phyloP scores from a whole-genome alignment of 2,113 vertebrate species.

The Buteo buteo region DNA sequence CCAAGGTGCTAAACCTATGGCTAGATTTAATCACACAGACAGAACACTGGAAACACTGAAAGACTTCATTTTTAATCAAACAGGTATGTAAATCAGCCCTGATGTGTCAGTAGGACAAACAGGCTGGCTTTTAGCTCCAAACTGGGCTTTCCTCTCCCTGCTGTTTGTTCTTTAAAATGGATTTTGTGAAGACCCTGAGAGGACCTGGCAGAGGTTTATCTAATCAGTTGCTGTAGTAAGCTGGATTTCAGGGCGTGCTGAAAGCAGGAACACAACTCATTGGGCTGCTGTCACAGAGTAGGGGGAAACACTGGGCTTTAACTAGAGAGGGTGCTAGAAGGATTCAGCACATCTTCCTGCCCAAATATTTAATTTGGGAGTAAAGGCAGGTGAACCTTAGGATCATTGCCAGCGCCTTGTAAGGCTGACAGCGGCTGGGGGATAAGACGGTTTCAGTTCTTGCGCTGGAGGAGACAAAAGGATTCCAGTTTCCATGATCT shows the following conservation, averaged over 20 bases:
- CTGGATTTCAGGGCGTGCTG: neutral
- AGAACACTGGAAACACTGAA: conserved; percentile 86
- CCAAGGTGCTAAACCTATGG: conserved; percentile 97
- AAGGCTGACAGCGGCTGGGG: neutral
- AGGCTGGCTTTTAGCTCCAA: neutral
- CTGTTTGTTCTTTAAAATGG: neutral
- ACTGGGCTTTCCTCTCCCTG: neutral
- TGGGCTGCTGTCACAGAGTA: neutral
- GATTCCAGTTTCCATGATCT: neutral
- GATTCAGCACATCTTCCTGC: neutral
- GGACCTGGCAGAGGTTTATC: neutral
- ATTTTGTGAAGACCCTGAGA: neutral
- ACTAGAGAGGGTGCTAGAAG: neutral
- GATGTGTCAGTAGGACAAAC: neutral
- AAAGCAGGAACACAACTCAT: neutral
- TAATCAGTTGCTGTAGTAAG: neutral
- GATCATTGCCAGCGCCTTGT: neutral
- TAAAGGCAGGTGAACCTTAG: neutral
- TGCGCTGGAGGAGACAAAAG: neutral
- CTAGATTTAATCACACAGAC: conserved; percentile 96
- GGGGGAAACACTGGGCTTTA: neutral
- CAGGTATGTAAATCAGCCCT: conserved; percentile 75
- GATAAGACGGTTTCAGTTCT: neutral
- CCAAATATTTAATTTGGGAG: neutral
- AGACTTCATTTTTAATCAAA: conserved; percentile 94